Evolutionary conservation across 2,113 vertebrate species (phyloP).

Genomic region (Prunella himalayana): DNA sequence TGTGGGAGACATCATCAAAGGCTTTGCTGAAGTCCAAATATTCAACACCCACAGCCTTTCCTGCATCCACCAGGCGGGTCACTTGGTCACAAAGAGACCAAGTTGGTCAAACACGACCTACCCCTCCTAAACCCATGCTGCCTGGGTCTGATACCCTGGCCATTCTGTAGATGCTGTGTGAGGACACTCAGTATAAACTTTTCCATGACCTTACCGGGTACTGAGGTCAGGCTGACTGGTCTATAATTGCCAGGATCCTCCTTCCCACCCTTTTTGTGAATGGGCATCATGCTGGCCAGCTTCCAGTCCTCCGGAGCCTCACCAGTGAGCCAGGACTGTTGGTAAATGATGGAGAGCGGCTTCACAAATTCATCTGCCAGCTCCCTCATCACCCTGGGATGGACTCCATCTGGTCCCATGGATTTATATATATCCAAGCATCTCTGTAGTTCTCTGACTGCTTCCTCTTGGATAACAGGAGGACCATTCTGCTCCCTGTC

Average conservation of each 20-base stretch:
- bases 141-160: neutral
- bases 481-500: neutral
- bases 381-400: neutral
- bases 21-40: neutral
- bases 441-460: neutral
- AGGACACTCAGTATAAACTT: neutral
- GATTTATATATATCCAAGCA: neutral
- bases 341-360: neutral
- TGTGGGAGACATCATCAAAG: neutral
- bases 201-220: fast-evolving
- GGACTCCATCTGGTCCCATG: no score
- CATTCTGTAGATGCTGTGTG: neutral
- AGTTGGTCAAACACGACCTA: neutral
- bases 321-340: neutral
- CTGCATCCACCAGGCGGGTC: fast-evolving
- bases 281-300: neutral
- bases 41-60: neutral
- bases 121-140: no score
- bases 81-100: neutral
- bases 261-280: neutral
- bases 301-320: neutral
- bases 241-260: neutral
- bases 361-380: neutral
- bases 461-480: no score
- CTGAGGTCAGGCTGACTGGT: neutral